Base-by-base conservation (phyloP, 53 echinoderm and acorn worm genomes). In the Luidia sarsii region DNA sequence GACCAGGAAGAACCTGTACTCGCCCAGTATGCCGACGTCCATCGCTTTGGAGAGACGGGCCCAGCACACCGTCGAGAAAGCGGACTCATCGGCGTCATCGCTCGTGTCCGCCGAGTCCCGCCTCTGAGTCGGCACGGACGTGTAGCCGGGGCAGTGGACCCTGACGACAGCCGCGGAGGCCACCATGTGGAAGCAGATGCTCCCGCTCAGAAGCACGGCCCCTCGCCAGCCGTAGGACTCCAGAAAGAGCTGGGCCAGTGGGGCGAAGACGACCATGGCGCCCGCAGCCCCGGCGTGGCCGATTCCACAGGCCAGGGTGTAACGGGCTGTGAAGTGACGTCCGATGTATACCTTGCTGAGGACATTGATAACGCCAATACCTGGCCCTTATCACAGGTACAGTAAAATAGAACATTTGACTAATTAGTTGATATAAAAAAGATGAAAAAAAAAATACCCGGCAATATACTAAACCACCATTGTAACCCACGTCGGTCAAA, bases 191-290 rank as follows among this genome's bases (percentile, higher is more conserved):
- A 61, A 7, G 32, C 61, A 24, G 6, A 61, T 24, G 8, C 31
- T 33, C 2, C 31, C 61, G 7, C 16, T 61, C 16, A 61, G 33
- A 32, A 61, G 32, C 30, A 61, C 18, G 19, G 61, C 61, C 18
- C 61, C 61, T 24, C 61, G 19, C 61, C 61, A 61, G 16, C 61
- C 61, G 61, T 61, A 61, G 8, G 33, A 32, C 11, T 57, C 57
- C 0, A 57, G 57, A 21, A 57, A 57, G 1, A 57, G 57, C 57
- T 57, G 57, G 23, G 57, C 27, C 57, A 57, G 21, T 21, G 57
- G 57, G 11, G 57, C 57, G 27, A 57, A 57, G 3, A 18, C 57
- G 27, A 57, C 23, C 21, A 57, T 5, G 11, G 57, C 57, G 13
- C 21, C 57, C 13, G 57, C 57, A 21, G 21, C 5, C 19, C 57